Base-by-base conservation (phyloP, 2,888 invertebrate species). In the Harpalus rubripes region DNA sequence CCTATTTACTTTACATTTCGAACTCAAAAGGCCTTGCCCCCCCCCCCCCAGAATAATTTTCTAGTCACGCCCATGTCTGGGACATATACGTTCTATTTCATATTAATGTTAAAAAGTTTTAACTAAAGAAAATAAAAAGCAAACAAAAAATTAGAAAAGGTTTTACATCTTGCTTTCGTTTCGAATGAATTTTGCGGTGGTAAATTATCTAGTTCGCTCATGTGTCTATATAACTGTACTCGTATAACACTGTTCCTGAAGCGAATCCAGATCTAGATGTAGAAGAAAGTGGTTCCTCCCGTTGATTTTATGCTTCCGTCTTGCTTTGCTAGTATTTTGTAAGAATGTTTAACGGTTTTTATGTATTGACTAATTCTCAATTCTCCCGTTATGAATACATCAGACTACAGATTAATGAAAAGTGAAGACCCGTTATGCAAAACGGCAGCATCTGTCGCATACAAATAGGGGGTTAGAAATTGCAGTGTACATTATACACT, bases 361-460 rank as follows among this genome's bases (percentile, higher is more conserved):
- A 68, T 68, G 39, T 68, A 68, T 78, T 78, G 16, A 18, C 56
- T 56, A 78, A 78, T 78, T 78, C 52, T 56, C 78, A 6, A 78
- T 78, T 15, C 44, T 78, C 8, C 78, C 78, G 78, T 78, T 78
- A 78, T 78, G 26, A 78, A 78, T 74, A 74, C 74, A 74, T 74
- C 74, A 44, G 22, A 56, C 78, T 15, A n/a, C 12, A 32, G 56
- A 78, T 58, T 78, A 78, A 78, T 78, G 78, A 78, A 78, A 78
- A 78, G 78, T 78, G 78, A 58, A 79, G 79, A 79, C 79, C 79
- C 79, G 79, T 79, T 79, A 79, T 79, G 79, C 79, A 79, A 79
- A 79, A 79, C 61, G 26, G 78, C n/a, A 61, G 79, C 79, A 79
- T 79, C 79, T 79, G 79, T 79, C 79, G 79, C 61, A 61, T 79